These are phyloP conservation scores for Oscheius sp. DNA, from an alignment of 1,140 invertebrate species.

Conservation along the genomic window DNA sequence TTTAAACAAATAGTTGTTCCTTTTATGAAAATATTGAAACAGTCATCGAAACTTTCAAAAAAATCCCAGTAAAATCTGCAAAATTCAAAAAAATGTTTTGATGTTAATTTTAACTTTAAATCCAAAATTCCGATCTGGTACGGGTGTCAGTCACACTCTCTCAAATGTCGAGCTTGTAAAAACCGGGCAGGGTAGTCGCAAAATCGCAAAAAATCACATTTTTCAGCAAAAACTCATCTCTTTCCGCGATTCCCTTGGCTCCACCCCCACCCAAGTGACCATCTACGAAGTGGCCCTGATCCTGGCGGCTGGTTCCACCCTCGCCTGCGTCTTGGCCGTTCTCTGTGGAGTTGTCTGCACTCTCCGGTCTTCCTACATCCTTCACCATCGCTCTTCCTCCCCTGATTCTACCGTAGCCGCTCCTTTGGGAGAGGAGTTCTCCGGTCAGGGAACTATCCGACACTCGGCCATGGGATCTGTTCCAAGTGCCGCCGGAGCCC, in stretches of 20 bases:
- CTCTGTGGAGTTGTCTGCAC: constrained; percentile 44
- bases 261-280: constrained; percentile 39
- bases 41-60: too few relatives aligned
- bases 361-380: constrained; percentile 53
- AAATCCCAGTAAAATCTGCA: too few relatives aligned
- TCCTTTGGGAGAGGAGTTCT: constrained; percentile 43
- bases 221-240: constrained; percentile 48
- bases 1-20: too few relatives aligned
- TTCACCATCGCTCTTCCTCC: constrained; percentile 43
- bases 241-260: constrained; percentile 35
- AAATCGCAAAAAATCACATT: not conserved
- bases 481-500: not conserved
- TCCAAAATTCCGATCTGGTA: too few relatives aligned
- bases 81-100: too few relatives aligned
- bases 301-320: constrained; percentile 47
- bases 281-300: constrained; percentile 53
- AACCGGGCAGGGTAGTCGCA: constrained; percentile 13
- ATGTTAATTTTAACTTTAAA: too few relatives aligned
- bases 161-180: not conserved
- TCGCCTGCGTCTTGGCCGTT: constrained; percentile 50
- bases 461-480: not conserved
- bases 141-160: too few relatives aligned
- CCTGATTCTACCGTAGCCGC: constrained; percentile 42
- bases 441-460: constrained; percentile 22
- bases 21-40: too few relatives aligned